Evolutionary conservation across 1,140 invertebrate genomes (phyloP).

Genomic region (Euwallacea fornicatus): DNA sequence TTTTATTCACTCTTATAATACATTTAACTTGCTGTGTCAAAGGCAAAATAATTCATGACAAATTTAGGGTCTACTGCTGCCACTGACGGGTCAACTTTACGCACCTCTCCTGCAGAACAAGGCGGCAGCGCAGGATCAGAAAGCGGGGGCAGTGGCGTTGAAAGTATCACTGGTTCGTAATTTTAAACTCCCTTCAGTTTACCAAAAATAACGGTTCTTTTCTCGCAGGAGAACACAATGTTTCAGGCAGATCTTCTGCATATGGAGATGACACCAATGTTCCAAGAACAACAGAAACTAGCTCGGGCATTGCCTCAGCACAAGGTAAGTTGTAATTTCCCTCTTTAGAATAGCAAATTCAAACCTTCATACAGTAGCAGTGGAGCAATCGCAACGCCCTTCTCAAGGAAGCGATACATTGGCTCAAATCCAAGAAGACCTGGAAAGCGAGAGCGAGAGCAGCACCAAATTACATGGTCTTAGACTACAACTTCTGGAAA

Average conservation of each 20-base stretch:
- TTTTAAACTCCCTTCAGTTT: not conserved
- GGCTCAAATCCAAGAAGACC: slow-evolving; percentile 39
- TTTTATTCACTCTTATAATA: too few species aligned
- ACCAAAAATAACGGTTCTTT: not conserved
- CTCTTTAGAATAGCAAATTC: slow-evolving; percentile 1
- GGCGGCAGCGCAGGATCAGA: slow-evolving; percentile 78
- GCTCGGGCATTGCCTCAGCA: slow-evolving; percentile 17
- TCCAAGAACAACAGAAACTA: slow-evolving; percentile 21
- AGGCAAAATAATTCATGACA: not conserved
- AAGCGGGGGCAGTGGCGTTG: slow-evolving; percentile 85
- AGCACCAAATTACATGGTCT: slow-evolving; percentile 64
- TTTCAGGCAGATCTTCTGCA: slow-evolving; percentile 84
- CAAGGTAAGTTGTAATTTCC: slow-evolving; percentile 19
- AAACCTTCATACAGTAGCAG: slow-evolving; percentile 9
- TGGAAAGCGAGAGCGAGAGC: slow-evolving; percentile 57
- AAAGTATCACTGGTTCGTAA: slow-evolving; percentile 73
- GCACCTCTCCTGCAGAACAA: slow-evolving; percentile 86
- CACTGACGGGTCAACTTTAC: slow-evolving; percentile 86
- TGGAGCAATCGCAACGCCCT: slow-evolving; percentile 21
- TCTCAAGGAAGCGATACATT: slow-evolving; percentile 31
- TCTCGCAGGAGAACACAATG: slow-evolving; percentile 66
- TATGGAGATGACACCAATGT: slow-evolving; percentile 64
- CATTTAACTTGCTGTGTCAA: not conserved
- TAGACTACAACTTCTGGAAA: slow-evolving; percentile 68
- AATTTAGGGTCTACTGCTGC: slow-evolving; percentile 70